Conservation (phyloP, 1,140 invertebrate genomes). For the Sarcophaga peregrina region DNA sequence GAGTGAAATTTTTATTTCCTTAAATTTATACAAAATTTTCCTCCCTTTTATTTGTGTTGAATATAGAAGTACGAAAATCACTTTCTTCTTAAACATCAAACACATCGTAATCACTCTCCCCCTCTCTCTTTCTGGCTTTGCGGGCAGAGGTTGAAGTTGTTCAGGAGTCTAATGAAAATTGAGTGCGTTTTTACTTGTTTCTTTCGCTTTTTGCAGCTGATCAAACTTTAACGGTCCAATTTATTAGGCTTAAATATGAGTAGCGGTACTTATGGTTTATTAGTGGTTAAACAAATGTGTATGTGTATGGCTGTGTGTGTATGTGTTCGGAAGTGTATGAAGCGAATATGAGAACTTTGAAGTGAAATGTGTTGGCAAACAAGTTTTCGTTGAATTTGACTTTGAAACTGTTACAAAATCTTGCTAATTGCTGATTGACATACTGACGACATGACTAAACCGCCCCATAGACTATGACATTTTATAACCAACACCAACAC, state of each 20-base stretch:
- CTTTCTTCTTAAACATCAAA: too few species aligned
- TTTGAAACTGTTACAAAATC: constrained; percentile 18
- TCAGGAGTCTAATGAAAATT: neutral
- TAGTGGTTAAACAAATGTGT: neutral
- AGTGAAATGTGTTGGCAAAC: too few species aligned
- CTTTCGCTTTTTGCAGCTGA: neutral
- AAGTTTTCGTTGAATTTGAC: neutral
- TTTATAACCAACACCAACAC: neutral
- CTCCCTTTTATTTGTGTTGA: too few species aligned
- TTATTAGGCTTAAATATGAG: constrained; percentile 2
- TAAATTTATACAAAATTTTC: too few species aligned
- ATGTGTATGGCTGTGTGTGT: neutral
- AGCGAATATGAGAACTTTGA: too few species aligned
- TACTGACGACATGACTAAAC: neutral
- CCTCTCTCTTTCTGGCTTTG: too few species aligned
- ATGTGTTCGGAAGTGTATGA: too few species aligned
- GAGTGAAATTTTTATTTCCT: too few species aligned
- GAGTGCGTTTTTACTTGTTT: neutral
- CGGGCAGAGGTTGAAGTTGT: too few species aligned
- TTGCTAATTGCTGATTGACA: constrained; percentile 14
- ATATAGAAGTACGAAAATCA: too few species aligned
- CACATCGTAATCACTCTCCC: too few species aligned
- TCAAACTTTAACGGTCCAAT: neutral
- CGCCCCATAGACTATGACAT: neutral
- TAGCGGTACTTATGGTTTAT: neutral